A percentile compares a stretch with the other conserved stretches of the same genome.
phyloP scores from a whole-genome alignment of 92 coral and sea anemone genomes.

The Phymanthus crucifer region DNA sequence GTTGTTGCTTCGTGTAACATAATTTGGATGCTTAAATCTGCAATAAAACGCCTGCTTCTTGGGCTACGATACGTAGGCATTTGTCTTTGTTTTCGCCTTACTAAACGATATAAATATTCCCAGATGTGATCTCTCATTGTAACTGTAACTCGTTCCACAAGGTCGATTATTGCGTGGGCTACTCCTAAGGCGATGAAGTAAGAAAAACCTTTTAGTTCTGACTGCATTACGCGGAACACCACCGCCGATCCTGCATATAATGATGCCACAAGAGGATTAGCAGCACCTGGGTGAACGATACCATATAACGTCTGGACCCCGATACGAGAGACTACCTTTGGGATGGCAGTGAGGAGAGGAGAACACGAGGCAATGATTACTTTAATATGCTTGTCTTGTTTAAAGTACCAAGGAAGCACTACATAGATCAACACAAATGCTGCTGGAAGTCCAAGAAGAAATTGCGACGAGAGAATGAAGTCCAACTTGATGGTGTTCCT shows the following conservation, averaged over 20 bases:
- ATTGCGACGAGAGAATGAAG: slow-evolving; percentile 47
- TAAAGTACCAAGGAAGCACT: slow-evolving; percentile 41
- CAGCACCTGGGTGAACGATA: slow-evolving; percentile 45
- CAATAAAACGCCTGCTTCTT: slow-evolving; percentile 60
- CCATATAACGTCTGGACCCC: slow-evolving; percentile 38
- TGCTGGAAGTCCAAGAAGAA: slow-evolving; percentile 45
- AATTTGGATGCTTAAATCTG: slow-evolving; percentile 58
- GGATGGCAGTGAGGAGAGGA: slow-evolving; percentile 46
- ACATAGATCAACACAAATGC: slow-evolving; percentile 40
- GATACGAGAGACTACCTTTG: slow-evolving; percentile 44
- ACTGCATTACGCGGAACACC: slow-evolving; percentile 70
- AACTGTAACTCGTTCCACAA: slow-evolving; percentile 44
- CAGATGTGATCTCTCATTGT: slow-evolving; percentile 58
- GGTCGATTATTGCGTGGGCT: slow-evolving; percentile 50
- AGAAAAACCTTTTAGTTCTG: slow-evolving; percentile 53
- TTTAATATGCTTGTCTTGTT: slow-evolving; percentile 17
- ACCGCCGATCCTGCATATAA: slow-evolving; percentile 42
- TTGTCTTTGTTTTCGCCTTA: slow-evolving; percentile 20
- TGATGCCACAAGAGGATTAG: slow-evolving; percentile 32
- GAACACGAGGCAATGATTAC: not conserved
- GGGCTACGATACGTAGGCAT: slow-evolving; percentile 45
- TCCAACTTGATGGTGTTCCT: not conserved
- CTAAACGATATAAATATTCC: slow-evolving; percentile 44
- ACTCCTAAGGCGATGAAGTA: slow-evolving; percentile 56
- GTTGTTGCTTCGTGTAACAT: slow-evolving; percentile 53